A percentile compares a stretch with the other conserved stretches of the same genome.
Conservation (phyloP, 2,888 invertebrate species). For the Caenorhabditis virilis region DNA sequence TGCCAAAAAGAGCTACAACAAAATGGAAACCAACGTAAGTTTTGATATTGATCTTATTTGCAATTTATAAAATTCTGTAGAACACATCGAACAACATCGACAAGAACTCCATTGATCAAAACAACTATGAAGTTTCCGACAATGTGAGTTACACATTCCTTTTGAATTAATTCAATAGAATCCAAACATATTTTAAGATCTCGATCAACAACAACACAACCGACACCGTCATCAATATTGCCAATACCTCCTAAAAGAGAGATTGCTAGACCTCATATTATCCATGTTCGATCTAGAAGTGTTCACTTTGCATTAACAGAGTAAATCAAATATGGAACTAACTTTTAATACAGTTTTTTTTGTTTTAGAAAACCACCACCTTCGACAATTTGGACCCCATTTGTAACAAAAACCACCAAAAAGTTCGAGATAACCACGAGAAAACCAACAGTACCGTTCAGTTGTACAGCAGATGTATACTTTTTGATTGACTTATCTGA, state of each 20-base stretch:
- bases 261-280: constrained; percentile 3
- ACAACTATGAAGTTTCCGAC: too few relatives aligned
- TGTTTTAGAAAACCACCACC: constrained; percentile 6
- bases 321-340: background rate
- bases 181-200: too few relatives aligned
- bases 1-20: too few relatives aligned
- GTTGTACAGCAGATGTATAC: constrained; percentile 35
- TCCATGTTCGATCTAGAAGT: constrained; percentile 29
- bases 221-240: constrained; percentile 13
- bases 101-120: too few relatives aligned
- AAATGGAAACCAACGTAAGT: too few relatives aligned
- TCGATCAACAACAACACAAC: constrained; percentile 4
- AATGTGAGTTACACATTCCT: too few relatives aligned
- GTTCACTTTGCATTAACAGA: constrained; percentile 34
- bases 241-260: constrained; percentile 8
- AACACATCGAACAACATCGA: too few relatives aligned
- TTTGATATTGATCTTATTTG: too few relatives aligned
- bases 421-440: constrained; percentile 9
- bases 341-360: background rate
- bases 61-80: too few relatives aligned
- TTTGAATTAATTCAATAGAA: too few relatives aligned
- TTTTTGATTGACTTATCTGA: constrained; percentile 44
- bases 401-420: background rate
- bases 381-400: background rate
- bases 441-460: constrained; percentile 8